Evolutionary conservation across 2,888 invertebrate species (phyloP), one percentile per base, ranked within the genome.

Genomic region (Rhagonycha lutea): DNA sequence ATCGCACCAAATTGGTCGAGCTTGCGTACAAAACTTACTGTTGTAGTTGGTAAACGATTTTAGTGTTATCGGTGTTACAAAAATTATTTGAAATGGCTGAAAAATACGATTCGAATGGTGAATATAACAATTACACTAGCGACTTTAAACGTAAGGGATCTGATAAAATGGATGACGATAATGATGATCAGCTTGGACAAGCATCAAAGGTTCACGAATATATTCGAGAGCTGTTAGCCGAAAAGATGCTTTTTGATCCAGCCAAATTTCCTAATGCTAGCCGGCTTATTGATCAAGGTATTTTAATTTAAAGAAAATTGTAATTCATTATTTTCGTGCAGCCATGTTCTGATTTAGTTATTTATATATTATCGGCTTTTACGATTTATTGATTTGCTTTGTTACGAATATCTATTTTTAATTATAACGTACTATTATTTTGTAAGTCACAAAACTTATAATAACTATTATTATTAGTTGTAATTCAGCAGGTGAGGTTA

Each of bases 201-300:
- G 91, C 91, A 80, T 93, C 93, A 85, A 94, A 94, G 88, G 93
- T 94, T 85, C 93, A 91, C 73, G 95, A 95, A 88, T 95, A 95
- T 84, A 92, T 95, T 85, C 90, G 92, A 23, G 94, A 94, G 84
- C 89, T 95, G 75, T 85, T 95, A 77, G 90, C 91, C 69, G 94
- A 94, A 84, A 94, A 94, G 86, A 90, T 92, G 75, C 91, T 91
- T 80, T 88, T 94, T 80, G 93, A 91, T 81, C 89, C 91, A 80
- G 89, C 91, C 69, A 94, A 93, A 85, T 93, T 92, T 86, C 93
- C 94, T 14, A 91, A 94, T 81, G 92, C 93, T 8, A 89, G 91
- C 28, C 91, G 92, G 80, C 90, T 95, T 62, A 90, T 95, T 81
- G 95, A 95, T 83, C 91, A 92, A 89, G 95, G 95, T 95, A 89